phyloP scores from a whole-genome alignment of 2,113 vertebrate genomes.

The Calypte anna region DNA sequence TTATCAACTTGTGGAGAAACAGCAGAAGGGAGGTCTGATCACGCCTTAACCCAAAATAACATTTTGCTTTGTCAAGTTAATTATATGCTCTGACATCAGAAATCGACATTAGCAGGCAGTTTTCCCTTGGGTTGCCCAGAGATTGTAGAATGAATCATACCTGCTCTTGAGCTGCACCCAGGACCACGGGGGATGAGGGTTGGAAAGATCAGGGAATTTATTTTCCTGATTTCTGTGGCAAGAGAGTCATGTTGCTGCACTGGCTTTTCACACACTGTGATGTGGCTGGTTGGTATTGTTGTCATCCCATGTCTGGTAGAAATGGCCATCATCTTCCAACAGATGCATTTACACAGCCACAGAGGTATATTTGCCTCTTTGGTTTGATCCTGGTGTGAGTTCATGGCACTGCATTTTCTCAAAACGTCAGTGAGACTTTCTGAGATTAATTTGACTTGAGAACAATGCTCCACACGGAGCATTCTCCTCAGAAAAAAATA shows the following conservation, averaged over 20 bases:
- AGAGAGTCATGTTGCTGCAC: not conserved
- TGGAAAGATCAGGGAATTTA: not conserved
- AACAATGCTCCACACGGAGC: not conserved
- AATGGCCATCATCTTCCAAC: not conserved
- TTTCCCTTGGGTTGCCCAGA: conserved; percentile 32
- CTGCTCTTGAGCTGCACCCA: not conserved
- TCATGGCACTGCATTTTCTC: not conserved
- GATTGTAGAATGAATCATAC: conserved; percentile 17
- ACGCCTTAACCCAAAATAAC: conserved; percentile 9
- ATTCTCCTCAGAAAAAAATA: not conserved
- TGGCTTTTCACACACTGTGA: not conserved
- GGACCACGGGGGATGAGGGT: not conserved
- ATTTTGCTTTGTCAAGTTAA: conserved; percentile 19
- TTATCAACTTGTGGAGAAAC: not conserved
- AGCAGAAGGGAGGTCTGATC: not conserved
- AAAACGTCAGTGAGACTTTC: not conserved
- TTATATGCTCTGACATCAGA: not conserved
- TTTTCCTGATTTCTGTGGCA: not conserved
- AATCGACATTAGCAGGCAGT: conserved; percentile 21
- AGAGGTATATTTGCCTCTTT: not conserved
- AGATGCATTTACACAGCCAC: not conserved
- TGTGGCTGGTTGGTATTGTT: not conserved
- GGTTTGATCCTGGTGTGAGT: not conserved
- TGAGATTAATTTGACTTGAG: not conserved
- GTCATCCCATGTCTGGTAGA: not conserved